Conservation (phyloP, 2,113 vertebrate genomes). For the Tychaedon coryphoeus region DNA sequence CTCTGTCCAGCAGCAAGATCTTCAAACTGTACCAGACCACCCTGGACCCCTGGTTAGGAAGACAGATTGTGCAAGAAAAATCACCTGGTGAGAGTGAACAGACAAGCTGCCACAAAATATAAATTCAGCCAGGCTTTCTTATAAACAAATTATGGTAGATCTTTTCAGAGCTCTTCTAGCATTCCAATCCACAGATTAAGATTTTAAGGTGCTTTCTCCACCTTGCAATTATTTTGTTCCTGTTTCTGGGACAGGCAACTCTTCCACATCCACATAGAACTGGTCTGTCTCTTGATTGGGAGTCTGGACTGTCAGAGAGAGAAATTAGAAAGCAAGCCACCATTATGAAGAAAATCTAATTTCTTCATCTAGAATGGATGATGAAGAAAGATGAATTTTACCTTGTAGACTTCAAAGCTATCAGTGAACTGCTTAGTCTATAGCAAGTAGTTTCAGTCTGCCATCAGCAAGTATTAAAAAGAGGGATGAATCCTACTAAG, state of each 20-base stretch:
- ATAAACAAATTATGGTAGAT: neutral
- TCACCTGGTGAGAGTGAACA: neutral
- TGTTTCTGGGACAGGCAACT: neutral
- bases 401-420: neutral
- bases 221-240: neutral
- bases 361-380: neutral
- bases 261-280: neutral
- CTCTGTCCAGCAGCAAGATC: neutral
- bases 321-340: neutral
- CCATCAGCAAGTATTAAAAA: neutral
- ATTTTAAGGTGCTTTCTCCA: neutral
- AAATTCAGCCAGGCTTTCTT: neutral
- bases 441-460: neutral
- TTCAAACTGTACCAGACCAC: neutral
- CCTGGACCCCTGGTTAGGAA: neutral
- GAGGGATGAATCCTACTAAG: neutral
- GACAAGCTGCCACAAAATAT: neutral
- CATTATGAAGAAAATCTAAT: neutral
- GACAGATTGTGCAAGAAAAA: neutral
- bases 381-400: neutral
- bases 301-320: neutral
- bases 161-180: neutral
- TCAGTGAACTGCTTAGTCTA: neutral
- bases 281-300: neutral
- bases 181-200: neutral